Base-by-base conservation (phyloP, 2,113 vertebrate species). In the Reinhardtius hippoglossoides region DNA sequence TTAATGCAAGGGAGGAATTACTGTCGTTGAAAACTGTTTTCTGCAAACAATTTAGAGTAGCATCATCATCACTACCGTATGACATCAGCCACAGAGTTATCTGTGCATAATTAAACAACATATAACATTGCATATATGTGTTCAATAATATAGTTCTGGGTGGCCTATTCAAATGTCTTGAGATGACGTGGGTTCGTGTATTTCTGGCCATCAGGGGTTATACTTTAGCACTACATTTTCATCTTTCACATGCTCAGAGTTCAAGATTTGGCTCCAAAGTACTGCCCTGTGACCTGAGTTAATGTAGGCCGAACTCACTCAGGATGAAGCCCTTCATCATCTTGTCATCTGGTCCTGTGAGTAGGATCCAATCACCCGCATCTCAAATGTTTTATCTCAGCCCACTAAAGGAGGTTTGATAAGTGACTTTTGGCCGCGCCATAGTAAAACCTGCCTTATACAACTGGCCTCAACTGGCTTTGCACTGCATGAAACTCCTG, bases 301-400 rank as follows among this genome's bases (percentile, higher is more conserved):
- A 68, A 76, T 82, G 62, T 63, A 66, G 83, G 57, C 27, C 74
- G 84, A 87, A 82, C 76, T 77, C 70, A 77, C 52, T n/a, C 13
- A 46, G 70, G 62, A 70, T 71, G 50, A 84, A 76, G 50, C 42
- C 55, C 81, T 91, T 89, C 87, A 89, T 89, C 87, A 89, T 85
- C 59, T 70, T 89, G 87, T 86, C 87, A 86, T 54, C 60, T 57
- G 48, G 8, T 66, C 76, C 73, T 84, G 54, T 75, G 79, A 69
- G 44, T 12, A 24, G 10, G 35, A 76, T 35, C 64, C 46, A 74
- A 55, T 48, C 50, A 2, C 44, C 63, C 1, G 0, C 10, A 78
- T 59, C 71, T 68, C 40, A 77, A 79, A 82, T 68, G 35, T 65
- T 70, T 76, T 71, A 57, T 72, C 64, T 72, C 65, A 37, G 70